Conservation (phyloP, 1,140 invertebrate genomes). For the Hormaphis cornu region DNA sequence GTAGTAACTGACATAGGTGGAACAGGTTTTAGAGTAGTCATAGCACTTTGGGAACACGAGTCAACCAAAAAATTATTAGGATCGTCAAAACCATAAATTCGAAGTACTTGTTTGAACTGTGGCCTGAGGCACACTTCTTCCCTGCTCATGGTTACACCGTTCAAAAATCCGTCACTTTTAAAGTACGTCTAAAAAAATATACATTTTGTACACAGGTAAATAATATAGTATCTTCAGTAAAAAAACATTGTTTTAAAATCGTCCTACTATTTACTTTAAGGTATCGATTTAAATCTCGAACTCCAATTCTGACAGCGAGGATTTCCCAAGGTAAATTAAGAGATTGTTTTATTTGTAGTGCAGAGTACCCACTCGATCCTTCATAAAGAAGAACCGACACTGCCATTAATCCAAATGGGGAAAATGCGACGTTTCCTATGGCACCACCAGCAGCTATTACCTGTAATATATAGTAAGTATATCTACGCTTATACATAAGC, state of each 20-base stretch:
- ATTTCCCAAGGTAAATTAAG: slow-evolving; percentile 58
- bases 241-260: background rate
- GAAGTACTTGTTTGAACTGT: slow-evolving; percentile 57
- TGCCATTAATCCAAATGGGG: slow-evolving; percentile 65
- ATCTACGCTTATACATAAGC: background rate
- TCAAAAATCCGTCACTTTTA: slow-evolving; percentile 64
- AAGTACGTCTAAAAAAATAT: slow-evolving; percentile 61
- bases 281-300: slow-evolving; percentile 66
- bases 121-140: slow-evolving; percentile 60
- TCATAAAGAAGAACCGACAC: slow-evolving; percentile 67
- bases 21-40: background rate
- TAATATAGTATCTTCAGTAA: background rate
- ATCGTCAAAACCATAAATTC: slow-evolving; percentile 67
- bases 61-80: slow-evolving; percentile 32
- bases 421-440: slow-evolving; percentile 74
- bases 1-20: slow-evolving; percentile 1
- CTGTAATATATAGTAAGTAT: slow-evolving; percentile 39
- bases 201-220: too few relatives aligned
- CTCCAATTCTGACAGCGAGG: slow-evolving; percentile 60
- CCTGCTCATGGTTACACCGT: slow-evolving; percentile 63
- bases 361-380: slow-evolving; percentile 57
- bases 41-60: slow-evolving; percentile 4
- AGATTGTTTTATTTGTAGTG: slow-evolving; percentile 56
- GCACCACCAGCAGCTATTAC: slow-evolving; percentile 39
- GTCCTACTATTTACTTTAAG: slow-evolving; percentile 51